A percentile compares a stretch with the other conserved stretches of the same genome.
These are phyloP conservation scores for Lagenorhynchus albirostris DNA, from an alignment of 2,113 vertebrate species.

Conservation along the genomic window DNA sequence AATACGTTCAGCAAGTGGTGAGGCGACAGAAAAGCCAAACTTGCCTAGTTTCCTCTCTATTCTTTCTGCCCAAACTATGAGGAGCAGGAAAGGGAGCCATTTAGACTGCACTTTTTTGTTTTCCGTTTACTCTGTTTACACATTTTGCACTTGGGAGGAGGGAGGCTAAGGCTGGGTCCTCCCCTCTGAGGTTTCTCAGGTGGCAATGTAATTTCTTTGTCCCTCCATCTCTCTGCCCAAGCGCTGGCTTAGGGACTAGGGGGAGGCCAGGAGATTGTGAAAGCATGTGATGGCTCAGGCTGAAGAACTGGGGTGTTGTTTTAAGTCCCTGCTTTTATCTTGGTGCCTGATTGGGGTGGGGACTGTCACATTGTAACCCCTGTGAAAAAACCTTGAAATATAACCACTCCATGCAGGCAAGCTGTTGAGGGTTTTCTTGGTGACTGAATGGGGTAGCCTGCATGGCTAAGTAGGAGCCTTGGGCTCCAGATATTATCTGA, in stretches of 20 bases:
- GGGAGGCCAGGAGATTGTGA: conserved; percentile 41
- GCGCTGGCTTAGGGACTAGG: conserved; percentile 23
- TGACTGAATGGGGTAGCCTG: neutral
- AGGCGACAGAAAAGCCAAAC: conserved; percentile 45
- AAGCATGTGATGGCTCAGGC: conserved; percentile 74
- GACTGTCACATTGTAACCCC: conserved; percentile 73
- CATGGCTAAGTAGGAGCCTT: neutral
- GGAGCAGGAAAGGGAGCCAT: conserved; percentile 45
- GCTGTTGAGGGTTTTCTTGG: conserved; percentile 74
- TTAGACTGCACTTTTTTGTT: conserved; percentile 73
- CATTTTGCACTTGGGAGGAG: conserved; percentile 74
- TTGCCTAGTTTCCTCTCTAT: neutral
- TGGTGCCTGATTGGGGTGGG: conserved; percentile 68
- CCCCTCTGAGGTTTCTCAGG: conserved; percentile 72
- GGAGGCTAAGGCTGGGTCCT: conserved; percentile 59
- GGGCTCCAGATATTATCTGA: neutral
- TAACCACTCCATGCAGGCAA: conserved; percentile 76
- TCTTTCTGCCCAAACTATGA: neutral
- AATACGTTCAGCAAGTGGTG: conserved; percentile 26
- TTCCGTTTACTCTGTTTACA: conserved; percentile 75
- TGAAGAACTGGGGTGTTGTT: conserved; percentile 50
- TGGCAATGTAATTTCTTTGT: conserved; percentile 65
- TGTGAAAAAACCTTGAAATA: conserved; percentile 76
- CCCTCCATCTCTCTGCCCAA: conserved; percentile 49
- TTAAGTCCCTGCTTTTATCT: conserved; percentile 61